Evolutionary conservation across 2,113 vertebrate species (phyloP).

Genomic region (Nibea coibor): DNA sequence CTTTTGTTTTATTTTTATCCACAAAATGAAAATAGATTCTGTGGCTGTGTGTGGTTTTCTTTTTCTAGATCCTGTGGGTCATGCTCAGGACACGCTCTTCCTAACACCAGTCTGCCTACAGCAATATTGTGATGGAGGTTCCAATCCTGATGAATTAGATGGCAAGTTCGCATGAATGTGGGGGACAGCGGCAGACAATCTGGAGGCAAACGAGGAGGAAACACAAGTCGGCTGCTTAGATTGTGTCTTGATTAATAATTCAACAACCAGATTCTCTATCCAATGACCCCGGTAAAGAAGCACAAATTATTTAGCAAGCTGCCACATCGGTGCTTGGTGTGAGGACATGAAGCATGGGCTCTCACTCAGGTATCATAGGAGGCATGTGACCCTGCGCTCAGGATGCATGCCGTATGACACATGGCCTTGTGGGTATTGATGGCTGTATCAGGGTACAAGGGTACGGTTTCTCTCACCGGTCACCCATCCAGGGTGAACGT

Average conservation of each 20-base stretch:
- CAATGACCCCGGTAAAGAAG: constrained; percentile 86
- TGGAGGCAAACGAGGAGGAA: constrained; percentile 77
- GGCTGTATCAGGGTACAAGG: constrained; percentile 74
- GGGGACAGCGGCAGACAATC: constrained; percentile 73
- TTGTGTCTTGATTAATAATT: constrained; percentile 87
- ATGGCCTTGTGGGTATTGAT: constrained; percentile 79
- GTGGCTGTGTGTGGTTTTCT: constrained; percentile 71
- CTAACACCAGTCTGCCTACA: constrained; percentile 59
- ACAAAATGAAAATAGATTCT: constrained; percentile 77
- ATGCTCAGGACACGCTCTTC: constrained; percentile 67
- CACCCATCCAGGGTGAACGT: constrained; percentile 54
- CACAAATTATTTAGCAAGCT: constrained; percentile 87
- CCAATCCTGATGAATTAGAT: constrained; percentile 79
- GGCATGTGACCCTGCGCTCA: constrained; percentile 61
- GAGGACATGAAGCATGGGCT: constrained; percentile 73
- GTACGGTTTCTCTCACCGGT: constrained; percentile 67
- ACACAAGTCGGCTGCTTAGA: constrained; percentile 83
- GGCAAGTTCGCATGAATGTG: constrained; percentile 44
- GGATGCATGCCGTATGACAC: constrained; percentile 62
- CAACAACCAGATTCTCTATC: constrained; percentile 82
- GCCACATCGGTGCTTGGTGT: constrained; percentile 79
- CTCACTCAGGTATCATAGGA: constrained; percentile 72
- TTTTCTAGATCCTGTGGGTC: constrained; percentile 73
- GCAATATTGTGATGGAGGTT: constrained; percentile 65
- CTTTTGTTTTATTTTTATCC: constrained; percentile 82